Percentiles rank a stretch among this genome's conserved stretches.
Evolutionary conservation across 2,888 invertebrate species (phyloP).

Genomic region (Ectobius pallidus): DNA sequence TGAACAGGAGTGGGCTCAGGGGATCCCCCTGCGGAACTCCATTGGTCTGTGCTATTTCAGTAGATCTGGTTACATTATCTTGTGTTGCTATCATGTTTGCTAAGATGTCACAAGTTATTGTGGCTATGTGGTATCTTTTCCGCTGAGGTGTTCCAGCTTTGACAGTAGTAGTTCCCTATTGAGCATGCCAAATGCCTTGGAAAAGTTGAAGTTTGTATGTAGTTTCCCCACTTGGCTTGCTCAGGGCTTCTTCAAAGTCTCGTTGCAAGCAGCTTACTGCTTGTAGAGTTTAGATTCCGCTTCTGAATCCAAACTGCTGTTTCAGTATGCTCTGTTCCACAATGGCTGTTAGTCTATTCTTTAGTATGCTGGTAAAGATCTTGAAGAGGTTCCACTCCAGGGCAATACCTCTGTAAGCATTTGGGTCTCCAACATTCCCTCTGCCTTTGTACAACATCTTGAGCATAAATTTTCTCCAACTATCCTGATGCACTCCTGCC

Average conservation of each 20-base stretch:
- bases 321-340: background rate
- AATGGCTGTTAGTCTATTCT: background rate
- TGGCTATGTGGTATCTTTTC: background rate
- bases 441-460: too few species aligned
- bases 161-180: background rate
- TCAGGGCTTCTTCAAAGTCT: background rate
- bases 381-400: background rate
- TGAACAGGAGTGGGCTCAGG: too few species aligned
- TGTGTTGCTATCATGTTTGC: background rate
- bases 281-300: background rate
- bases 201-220: background rate
- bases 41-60: background rate
- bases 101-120: background rate
- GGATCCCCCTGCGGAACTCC: background rate
- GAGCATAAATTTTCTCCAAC: too few species aligned
- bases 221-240: background rate
- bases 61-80: background rate
- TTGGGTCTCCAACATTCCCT: too few species aligned
- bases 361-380: background rate
- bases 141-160: background rate
- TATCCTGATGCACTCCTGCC: too few species aligned
- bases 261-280: too few species aligned
- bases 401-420: conserved; percentile 3
- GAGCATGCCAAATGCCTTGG: background rate
- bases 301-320: conserved; percentile 1